Percentiles rank a stretch among this genome's conserved stretches.
These are phyloP conservation scores for Zaprionus bogoriensis DNA, from an alignment of 2,888 invertebrate genomes.

Conservation along the genomic window DNA sequence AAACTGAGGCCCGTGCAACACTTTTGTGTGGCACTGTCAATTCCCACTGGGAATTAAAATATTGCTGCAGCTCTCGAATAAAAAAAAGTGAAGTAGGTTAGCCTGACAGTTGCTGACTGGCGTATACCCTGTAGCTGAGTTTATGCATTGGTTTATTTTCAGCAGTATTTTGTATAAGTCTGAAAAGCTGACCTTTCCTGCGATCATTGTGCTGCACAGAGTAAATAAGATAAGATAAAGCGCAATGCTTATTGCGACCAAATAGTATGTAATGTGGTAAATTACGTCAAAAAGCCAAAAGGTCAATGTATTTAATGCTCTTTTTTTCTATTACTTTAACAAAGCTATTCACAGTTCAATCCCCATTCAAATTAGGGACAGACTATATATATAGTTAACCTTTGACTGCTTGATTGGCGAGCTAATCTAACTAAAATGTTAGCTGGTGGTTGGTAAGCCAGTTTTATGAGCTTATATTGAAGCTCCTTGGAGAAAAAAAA, in stretches of 20 bases:
- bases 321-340: not conserved
- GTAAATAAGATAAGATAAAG: no score
- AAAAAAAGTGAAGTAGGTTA: not conserved
- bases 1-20: slow-evolving; percentile 16
- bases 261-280: not conserved
- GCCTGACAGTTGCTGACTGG: not conserved
- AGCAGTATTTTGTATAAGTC: no score
- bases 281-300: not conserved
- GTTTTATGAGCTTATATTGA: no score
- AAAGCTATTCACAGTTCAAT: not conserved
- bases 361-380: not conserved
- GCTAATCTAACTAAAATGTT: not conserved
- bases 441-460: not conserved
- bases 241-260: not conserved
- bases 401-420: not conserved
- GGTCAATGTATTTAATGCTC: not conserved
- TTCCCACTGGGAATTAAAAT: slow-evolving; percentile 56
- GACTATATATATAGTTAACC: not conserved
- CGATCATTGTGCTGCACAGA: no score
- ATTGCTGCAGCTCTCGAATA: slow-evolving; percentile 18
- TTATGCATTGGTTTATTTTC: no score
- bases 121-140: not conserved
- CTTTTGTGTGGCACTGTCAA: slow-evolving; percentile 51
- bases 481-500: not conserved
- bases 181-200: no score